phyloP scores from a whole-genome alignment of 2,113 vertebrate species.

The Anoura caudifer region DNA sequence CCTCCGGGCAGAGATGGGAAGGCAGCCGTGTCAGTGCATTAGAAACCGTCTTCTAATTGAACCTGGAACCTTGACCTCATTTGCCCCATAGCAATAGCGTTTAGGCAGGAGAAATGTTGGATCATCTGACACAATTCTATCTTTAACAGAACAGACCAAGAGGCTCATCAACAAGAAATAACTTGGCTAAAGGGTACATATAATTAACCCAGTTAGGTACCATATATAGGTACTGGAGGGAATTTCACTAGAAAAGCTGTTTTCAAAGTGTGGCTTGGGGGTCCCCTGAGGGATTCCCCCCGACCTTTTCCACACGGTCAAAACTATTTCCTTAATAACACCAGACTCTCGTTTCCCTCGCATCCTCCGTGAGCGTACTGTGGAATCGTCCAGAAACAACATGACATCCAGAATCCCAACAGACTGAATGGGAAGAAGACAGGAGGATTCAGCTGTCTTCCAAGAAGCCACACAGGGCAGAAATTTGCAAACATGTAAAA shows the following conservation, averaged over 20 bases:
- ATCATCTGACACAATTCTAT: not conserved
- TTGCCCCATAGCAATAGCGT: not conserved
- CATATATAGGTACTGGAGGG: not conserved
- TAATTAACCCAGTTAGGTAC: not conserved
- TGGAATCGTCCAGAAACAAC: not conserved
- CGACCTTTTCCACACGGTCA: not conserved
- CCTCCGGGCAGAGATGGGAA: not conserved
- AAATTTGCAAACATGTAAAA: not conserved
- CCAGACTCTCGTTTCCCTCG: not conserved
- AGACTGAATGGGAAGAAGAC: not conserved
- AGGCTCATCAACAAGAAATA: not conserved
- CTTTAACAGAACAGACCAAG: not conserved
- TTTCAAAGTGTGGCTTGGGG: not conserved
- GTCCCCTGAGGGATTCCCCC: not conserved
- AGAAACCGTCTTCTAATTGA: not conserved
- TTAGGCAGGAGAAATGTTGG: not conserved
- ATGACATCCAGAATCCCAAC: fast-evolving
- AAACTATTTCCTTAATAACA: not conserved
- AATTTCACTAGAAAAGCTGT: not conserved
- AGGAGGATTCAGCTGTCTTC: not conserved
- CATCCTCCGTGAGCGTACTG: fast-evolving
- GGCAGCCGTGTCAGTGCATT: not conserved
- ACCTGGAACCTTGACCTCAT: not conserved
- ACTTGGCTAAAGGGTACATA: not conserved
- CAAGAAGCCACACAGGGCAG: not conserved